Base-by-base conservation (phyloP, 2,113 vertebrate species). In the Oostethus manadensis region DNA sequence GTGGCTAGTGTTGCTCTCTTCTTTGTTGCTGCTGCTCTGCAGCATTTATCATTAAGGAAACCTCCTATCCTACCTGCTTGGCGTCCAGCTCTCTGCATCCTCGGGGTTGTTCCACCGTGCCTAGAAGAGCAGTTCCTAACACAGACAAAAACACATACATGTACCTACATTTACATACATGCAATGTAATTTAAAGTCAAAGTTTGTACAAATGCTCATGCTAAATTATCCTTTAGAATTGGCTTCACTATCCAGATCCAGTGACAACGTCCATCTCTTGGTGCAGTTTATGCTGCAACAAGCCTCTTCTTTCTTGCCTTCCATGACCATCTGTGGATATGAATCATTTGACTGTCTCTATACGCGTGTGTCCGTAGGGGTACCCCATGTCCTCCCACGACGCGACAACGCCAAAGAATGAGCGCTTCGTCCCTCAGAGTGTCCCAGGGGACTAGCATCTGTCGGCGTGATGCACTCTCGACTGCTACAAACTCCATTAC, bases 401-500 rank as follows among this genome's bases (percentile, higher is more conserved):
- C 58, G 62, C 55, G 77, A 60, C 69, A 60, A 49, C 70, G 70
- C 77, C 66, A 79, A 74, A 58, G 78, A 87, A 79, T 74, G 77
- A 87, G 74, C 54, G 66, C 66, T 77, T 79, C 78, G 72, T 59
- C 78, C 77, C 73, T 73, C 71, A 58, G 72, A 6, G 75, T 63
- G 70, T 84, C 79, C 61, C 29, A 64, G 64, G 71, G 84, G 74
- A 70, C 73, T 18, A 66, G 64, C 69, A 71, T 84, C 75, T 85
- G 81, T 86, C 86, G 83, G 62, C 42, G 68, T 83, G 79, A 84
- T 80, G 74, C 82, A 80, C 83, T 82, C 61, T 67, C 69, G 1
- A 68, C 80, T 60, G 65, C 72, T 82, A 38, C 68, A 85, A 84
- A 85, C 84, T 88, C 82, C 83, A 89, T 88, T 88, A 88, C 74